These are phyloP conservation scores for Nannospalax galili DNA, from an alignment of 2,113 vertebrate species.

Conservation along the genomic window DNA sequence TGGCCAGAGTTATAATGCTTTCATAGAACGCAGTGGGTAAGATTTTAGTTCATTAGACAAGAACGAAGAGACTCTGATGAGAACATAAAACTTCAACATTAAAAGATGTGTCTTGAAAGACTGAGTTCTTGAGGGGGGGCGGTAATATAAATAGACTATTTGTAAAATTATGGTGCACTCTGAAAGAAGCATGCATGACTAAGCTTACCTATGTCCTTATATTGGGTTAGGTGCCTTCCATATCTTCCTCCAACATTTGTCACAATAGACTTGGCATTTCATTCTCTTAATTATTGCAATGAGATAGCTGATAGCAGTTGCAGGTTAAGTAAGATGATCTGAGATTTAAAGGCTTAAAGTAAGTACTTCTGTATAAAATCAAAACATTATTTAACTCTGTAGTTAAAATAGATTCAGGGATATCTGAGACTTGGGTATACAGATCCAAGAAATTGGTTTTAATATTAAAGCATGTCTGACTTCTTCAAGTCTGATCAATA, in stretches of 20 bases:
- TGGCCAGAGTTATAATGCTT: background rate
- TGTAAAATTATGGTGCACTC: background rate
- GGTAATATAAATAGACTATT: background rate
- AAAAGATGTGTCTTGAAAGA: background rate
- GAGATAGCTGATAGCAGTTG: background rate
- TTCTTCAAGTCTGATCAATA: conserved; percentile 5
- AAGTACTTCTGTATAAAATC: conserved; percentile 35
- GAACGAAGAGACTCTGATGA: background rate
- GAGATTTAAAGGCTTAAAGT: conserved; percentile 39
- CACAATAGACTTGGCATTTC: background rate
- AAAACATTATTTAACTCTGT: conserved; percentile 34
- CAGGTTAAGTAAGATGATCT: conserved; percentile 16
- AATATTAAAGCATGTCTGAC: conserved; percentile 45
- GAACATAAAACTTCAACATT: background rate
- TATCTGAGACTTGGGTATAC: background rate
- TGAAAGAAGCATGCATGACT: background rate
- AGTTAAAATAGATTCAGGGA: background rate
- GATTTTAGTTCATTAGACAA: background rate
- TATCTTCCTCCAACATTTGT: background rate
- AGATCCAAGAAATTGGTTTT: conserved; percentile 8
- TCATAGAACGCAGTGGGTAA: background rate
- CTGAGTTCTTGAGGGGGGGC: background rate
- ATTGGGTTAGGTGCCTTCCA: background rate
- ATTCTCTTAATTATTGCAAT: conserved; percentile 12
- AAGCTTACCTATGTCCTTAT: background rate